phyloP scores from a whole-genome alignment of 2,797 vertebrate species.

The Phataginus tricuspis region DNA sequence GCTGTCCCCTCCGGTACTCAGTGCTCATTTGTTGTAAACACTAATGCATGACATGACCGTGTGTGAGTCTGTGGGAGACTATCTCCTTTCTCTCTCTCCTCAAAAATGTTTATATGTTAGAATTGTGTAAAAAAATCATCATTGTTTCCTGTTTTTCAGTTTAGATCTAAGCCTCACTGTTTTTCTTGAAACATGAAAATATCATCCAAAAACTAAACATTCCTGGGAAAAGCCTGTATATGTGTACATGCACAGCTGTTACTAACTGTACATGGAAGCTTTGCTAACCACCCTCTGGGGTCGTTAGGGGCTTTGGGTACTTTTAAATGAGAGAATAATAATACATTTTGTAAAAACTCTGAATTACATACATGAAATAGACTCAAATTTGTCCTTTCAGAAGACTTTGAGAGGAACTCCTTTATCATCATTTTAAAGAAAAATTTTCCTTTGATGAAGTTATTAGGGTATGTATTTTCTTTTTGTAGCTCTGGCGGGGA shows the following conservation, averaged over 20 bases:
- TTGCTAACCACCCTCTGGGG: neutral
- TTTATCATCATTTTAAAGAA: neutral
- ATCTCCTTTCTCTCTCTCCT: neutral
- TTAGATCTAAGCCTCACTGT: neutral
- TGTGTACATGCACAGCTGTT: fast-evolving
- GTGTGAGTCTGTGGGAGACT: conserved; percentile 21
- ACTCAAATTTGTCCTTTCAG: neutral
- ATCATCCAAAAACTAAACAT: too few relatives aligned
- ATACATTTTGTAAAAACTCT: neutral
- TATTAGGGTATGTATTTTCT: neutral
- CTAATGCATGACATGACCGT: too few relatives aligned
- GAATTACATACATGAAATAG: neutral
- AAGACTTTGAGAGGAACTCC: neutral
- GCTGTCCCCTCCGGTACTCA: neutral
- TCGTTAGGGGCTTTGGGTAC: neutral
- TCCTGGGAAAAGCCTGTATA: fast-evolving
- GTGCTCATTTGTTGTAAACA: conserved; percentile 44
- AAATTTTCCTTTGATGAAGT: neutral
- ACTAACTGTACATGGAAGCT: too few relatives aligned
- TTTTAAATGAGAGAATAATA: neutral
- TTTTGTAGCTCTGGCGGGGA: too few relatives aligned
- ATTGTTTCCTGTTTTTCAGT: neutral
- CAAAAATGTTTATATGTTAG: neutral
- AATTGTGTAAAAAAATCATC: neutral
- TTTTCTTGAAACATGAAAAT: neutral